Conservation (phyloP, 2,888 invertebrate genomes). For the Nymphalis urticae region DNA sequence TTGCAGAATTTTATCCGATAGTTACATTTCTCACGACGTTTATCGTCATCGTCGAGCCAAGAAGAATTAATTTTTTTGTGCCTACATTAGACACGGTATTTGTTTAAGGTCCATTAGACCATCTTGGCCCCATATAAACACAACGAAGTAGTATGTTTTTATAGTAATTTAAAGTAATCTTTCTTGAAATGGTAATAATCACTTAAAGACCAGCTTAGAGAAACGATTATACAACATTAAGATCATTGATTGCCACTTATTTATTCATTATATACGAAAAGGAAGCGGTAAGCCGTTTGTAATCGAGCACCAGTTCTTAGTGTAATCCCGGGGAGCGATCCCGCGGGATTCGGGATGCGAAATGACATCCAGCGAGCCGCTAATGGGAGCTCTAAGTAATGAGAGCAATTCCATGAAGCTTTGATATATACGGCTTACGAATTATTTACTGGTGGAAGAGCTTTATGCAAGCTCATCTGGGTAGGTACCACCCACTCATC, state of each 20-base stretch:
- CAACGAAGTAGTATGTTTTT: too few relatives aligned
- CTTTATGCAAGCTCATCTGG: too few relatives aligned
- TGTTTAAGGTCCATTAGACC: too few relatives aligned
- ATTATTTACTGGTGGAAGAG: too few relatives aligned
- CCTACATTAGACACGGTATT: too few relatives aligned
- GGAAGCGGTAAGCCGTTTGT: constrained; percentile 11
- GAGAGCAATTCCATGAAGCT: constrained; percentile 2
- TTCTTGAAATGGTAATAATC: neutral
- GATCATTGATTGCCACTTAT: constrained; percentile 1
- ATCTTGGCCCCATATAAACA: too few relatives aligned
- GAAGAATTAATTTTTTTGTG: too few relatives aligned
- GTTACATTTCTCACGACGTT: too few relatives aligned
- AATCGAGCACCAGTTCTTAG: constrained; percentile 16
- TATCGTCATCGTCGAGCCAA: too few relatives aligned
- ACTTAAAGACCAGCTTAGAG: neutral
- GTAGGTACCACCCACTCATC: too few relatives aligned
- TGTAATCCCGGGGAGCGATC: constrained; percentile 13
- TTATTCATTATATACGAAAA: neutral
- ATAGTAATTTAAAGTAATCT: neutral
- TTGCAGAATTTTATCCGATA: too few relatives aligned
- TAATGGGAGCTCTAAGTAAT: constrained; percentile 15
- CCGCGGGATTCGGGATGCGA: constrained; percentile 12
- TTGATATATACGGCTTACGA: neutral
- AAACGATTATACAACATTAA: neutral
- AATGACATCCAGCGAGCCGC: constrained; percentile 9